Base-by-base conservation (phyloP, 1,140 invertebrate species). In the Parasteatoda tepidariorum region DNA sequence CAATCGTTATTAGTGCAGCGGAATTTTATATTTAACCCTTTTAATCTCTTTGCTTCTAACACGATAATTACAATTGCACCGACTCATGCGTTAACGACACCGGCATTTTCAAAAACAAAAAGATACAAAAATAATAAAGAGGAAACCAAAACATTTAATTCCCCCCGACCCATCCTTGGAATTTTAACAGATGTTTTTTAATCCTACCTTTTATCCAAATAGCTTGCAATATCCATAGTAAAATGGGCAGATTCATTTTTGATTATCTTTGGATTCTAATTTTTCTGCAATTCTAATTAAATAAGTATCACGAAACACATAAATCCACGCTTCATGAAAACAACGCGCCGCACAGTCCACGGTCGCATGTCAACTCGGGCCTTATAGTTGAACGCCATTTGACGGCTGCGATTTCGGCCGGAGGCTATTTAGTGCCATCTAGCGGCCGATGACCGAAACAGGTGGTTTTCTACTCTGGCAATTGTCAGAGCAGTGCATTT, bases 191-290 rank as follows among this genome's bases (percentile, higher is more conserved):
- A 13, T 24, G 1, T 15, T 30, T 64, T 7, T 28, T 68, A 22
- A 38, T 41, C 76, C 48, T 79, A 79, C 76, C 76, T 79, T 67
- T 79, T 18, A 79, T 79, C 76, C 76, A 79, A 34, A 68, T 24
- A 3, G 76, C 54, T 30, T 79, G 76, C 48, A 79, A 28, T 68
- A 79, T 79, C 76, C 76, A 79, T 26, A 79, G 31, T 22, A 79
- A 30, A 15, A 33, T 18, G n/a, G n/a, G 15, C 33, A 68, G 22
- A 57, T 57, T 34, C 76, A 79, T 79, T 38, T 41, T 34, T 33
- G 33, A n/a, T 68, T 22, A 59, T 59, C n/a, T n/a, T 59, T 59
- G n/a, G 9, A 26, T 3, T 59, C 1, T 26, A n/a, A 9, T 26
- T 22, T 7, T 2, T 26, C 2, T n/a, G 41, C 18, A 18, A 48